Evolutionary conservation across 2,113 vertebrate species (phyloP).

Genomic region (Spilogale gracilis): DNA sequence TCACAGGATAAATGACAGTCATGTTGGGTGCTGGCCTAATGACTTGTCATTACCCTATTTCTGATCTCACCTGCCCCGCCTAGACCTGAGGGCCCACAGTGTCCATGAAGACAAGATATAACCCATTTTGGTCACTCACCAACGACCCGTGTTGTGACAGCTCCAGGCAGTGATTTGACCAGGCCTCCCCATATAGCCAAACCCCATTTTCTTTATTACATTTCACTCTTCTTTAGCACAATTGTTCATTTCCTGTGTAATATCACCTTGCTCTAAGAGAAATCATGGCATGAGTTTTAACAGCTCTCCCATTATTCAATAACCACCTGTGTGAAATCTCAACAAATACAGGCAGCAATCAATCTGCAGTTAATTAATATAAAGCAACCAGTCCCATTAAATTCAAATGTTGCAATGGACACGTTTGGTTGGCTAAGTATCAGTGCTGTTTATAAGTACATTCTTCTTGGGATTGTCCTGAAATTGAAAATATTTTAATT

Average conservation of each 20-base stretch:
- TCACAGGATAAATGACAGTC: neutral
- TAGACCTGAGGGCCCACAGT: neutral
- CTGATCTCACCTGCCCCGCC: neutral
- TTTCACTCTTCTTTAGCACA: neutral
- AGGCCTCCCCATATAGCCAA: neutral
- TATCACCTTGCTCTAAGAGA: constrained; percentile 12
- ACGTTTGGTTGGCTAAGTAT: constrained; percentile 74
- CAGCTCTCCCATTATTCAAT: constrained; percentile 33
- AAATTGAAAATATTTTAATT: constrained; percentile 74
- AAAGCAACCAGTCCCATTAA: constrained; percentile 71
- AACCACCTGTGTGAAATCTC: constrained; percentile 70
- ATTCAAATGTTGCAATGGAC: constrained; percentile 63
- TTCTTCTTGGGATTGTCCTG: constrained; percentile 70
- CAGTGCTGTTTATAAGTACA: constrained; percentile 70
- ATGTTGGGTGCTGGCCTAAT: neutral
- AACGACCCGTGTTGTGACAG: neutral
- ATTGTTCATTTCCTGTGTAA: constrained; percentile 36
- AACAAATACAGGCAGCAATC: constrained; percentile 67
- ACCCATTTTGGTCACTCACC: neutral
- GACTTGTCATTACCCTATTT: neutral
- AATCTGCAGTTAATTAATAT: constrained; percentile 71
- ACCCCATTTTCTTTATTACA: neutral
- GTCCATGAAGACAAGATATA: neutral
- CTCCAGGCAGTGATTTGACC: neutral
- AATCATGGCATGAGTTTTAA: constrained; percentile 29